Conservation (phyloP, 2,888 invertebrate genomes). For the Andrena trimmerana region DNA sequence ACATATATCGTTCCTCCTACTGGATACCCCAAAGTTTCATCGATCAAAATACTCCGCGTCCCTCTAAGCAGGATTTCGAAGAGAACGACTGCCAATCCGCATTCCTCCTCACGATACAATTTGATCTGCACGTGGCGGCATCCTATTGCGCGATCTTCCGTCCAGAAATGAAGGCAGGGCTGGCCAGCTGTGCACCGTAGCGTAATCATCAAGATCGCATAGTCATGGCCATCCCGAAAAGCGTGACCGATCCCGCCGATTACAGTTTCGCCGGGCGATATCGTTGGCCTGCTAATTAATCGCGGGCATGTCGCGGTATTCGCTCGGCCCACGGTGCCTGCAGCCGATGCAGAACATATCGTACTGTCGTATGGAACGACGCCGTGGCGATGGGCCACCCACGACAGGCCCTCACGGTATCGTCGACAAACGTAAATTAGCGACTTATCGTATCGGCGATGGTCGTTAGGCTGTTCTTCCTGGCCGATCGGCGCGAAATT, state of each 20-base stretch:
- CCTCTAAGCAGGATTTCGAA: background rate
- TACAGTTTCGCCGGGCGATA: slow-evolving; percentile 71
- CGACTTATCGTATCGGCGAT: slow-evolving; percentile 78
- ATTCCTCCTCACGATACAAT: slow-evolving; percentile 25
- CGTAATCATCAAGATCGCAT: slow-evolving; percentile 38
- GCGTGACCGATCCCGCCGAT: slow-evolving; percentile 79
- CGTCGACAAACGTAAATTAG: slow-evolving; percentile 80
- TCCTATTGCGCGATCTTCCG: slow-evolving; percentile 23
- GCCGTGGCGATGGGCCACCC: slow-evolving; percentile 77
- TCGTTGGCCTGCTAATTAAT: slow-evolving; percentile 81
- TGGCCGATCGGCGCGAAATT: slow-evolving; percentile 60
- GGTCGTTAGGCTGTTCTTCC: slow-evolving; percentile 62
- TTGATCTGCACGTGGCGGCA: slow-evolving; percentile 20
- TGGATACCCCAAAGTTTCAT: no score
- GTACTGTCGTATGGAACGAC: slow-evolving; percentile 60
- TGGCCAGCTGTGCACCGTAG: background rate
- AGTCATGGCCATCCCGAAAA: slow-evolving; percentile 71
- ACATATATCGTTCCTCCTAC: no score
- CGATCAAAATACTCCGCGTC: no score
- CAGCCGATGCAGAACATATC: slow-evolving; percentile 53
- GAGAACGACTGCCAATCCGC: background rate
- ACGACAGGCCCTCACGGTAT: slow-evolving; percentile 76
- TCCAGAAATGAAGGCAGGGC: background rate
- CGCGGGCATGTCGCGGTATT: slow-evolving; percentile 75
- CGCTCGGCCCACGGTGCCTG: slow-evolving; percentile 34